Evolutionary conservation across 2,797 vertebrate genomes (phyloP), one percentile per base, ranked within the genome.

Genomic region (Pantherophis alleghaniensis): DNA sequence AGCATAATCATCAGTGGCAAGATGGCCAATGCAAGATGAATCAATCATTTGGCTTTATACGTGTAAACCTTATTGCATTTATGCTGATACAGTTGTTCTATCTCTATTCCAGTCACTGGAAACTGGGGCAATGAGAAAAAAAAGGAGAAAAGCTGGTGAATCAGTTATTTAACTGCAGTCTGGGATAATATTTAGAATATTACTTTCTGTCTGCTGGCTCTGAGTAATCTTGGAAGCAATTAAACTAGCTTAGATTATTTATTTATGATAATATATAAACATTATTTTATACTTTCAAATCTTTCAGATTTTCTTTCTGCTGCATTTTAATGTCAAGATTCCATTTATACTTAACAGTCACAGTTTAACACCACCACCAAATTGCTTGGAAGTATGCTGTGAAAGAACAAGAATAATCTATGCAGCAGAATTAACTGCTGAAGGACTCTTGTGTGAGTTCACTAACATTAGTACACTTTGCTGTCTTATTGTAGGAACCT

Each of bases 181-280:
- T 90, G 16, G 61, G 79, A 69, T 63, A 92, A 53, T 86, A 24
- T 53, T 93, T 94, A 47, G 88, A 92, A 51, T 51, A 91, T 14
- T 91, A 47, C 28, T 92, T 4, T 87, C 60, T 89, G 87, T 18
- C 57, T 93, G 26, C 83, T 95, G 69, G 53, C 11, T 87, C 26
- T 6, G 2, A 20, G 93, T 94, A n/a, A 86, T 53, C 11, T 18
- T 2, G 26, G 86, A 92, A 89, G 7, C 66, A 86, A 61, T 66
- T 91, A 92, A 88, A 63, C 14, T 56, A 83, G 28, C 3, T 18
- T 18, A 94, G 79, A 94, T 63, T 91, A 93, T 90, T 53, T 92
- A 61, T 47, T 83, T 83, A 83, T 83, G 20, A 24, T 22, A 42
- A 83, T 47, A 83, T 83, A 83, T 47, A 47, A 47, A 47, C 42